These are phyloP conservation scores for Dryocosmus kuriphilus DNA, from an alignment of 2,888 invertebrate genomes.

Conservation along the genomic window DNA sequence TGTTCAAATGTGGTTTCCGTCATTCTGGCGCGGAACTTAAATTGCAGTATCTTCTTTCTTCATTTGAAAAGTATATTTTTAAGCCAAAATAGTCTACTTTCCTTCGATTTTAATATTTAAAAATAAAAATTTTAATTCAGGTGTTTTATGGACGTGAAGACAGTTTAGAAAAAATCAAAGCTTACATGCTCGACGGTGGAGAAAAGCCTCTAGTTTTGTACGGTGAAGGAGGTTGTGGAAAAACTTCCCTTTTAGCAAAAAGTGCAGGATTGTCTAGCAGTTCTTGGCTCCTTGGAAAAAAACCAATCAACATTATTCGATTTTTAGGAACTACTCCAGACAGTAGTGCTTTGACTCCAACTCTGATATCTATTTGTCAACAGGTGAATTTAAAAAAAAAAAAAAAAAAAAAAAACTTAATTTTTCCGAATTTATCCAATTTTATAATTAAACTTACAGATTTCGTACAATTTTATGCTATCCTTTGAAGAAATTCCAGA, in stretches of 20 bases:
- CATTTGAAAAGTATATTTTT: too few relatives aligned
- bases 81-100: too few relatives aligned
- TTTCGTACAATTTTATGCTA: slow-evolving; percentile 94
- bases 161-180: slow-evolving; percentile 87
- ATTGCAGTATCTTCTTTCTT: not conserved
- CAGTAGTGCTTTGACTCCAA: slow-evolving; percentile 95
- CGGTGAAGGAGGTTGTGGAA: slow-evolving; percentile 98
- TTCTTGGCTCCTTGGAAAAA: slow-evolving; percentile 86
- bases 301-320: slow-evolving; percentile 92
- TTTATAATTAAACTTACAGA: slow-evolving; percentile 78
- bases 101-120: too few relatives aligned
- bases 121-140: slow-evolving; percentile 67
- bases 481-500: slow-evolving; percentile 97
- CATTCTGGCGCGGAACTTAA: not conserved
- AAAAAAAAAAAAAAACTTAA: not conserved
- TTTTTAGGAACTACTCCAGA: slow-evolving; percentile 98
- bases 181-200: slow-evolving; percentile 90
- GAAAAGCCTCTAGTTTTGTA: slow-evolving; percentile 94
- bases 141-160: slow-evolving; percentile 96
- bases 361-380: slow-evolving; percentile 96
- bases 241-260: slow-evolving; percentile 96
- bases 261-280: slow-evolving; percentile 89
- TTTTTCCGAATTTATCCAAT: not conserved
- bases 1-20: not conserved
- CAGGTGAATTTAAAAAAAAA: slow-evolving; percentile 81